Conservation (phyloP, 2,113 vertebrate genomes). For the Eretmodus cyanostictus region DNA sequence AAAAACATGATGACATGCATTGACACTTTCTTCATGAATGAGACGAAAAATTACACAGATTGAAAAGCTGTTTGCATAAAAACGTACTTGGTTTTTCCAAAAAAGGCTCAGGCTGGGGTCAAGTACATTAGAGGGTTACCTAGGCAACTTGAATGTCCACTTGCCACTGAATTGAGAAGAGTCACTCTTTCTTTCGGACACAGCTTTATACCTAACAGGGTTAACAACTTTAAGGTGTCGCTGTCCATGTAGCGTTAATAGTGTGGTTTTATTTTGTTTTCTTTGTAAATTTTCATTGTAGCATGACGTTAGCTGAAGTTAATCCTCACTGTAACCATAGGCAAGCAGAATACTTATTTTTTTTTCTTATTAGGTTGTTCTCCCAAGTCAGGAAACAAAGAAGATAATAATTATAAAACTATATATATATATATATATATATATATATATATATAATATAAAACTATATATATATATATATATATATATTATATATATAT, state of each 20-base stretch:
- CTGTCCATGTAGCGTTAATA: not conserved
- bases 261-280: not conserved
- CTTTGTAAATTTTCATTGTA: not conserved
- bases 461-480: no score
- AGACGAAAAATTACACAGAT: not conserved
- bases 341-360: not conserved
- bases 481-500: no score
- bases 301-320: no score
- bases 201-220: not conserved
- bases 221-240: not conserved
- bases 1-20: not conserved
- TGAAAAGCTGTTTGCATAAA: not conserved
- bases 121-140: not conserved
- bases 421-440: no score
- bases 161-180: not conserved
- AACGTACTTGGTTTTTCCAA: not conserved
- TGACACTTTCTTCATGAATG: not conserved
- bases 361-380: not conserved
- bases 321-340: not conserved
- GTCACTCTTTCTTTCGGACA: not conserved
- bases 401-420: not conserved
- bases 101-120: not conserved
- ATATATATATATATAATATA: no score
- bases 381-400: not conserved
- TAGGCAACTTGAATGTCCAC: not conserved